Evolutionary conservation across 2,113 vertebrate genomes (phyloP).

Genomic region (Gadus chalcogrammus): DNA sequence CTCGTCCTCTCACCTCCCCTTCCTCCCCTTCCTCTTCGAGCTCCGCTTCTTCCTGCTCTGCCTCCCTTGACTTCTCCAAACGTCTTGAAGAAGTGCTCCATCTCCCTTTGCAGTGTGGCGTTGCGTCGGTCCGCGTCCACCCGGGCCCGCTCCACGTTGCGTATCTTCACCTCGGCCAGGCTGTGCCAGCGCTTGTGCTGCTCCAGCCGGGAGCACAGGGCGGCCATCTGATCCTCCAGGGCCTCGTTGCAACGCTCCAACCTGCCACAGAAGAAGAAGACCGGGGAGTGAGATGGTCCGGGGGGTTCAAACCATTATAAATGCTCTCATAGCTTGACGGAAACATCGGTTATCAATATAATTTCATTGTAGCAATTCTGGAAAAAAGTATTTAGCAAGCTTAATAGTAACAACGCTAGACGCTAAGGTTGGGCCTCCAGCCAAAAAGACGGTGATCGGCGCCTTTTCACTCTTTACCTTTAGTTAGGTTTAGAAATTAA

Average conservation of each 20-base stretch:
- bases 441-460: too few relatives aligned
- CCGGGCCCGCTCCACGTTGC: slow-evolving; percentile 71
- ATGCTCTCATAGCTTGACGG: neutral
- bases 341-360: neutral
- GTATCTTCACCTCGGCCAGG: slow-evolving; percentile 70
- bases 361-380: neutral
- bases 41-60: slow-evolving; percentile 38
- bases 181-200: slow-evolving; percentile 69
- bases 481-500: too few relatives aligned
- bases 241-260: slow-evolving; percentile 74
- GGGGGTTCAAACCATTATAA: neutral
- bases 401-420: too few relatives aligned
- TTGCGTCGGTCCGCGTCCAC: slow-evolving; percentile 75
- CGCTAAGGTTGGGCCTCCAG: too few relatives aligned
- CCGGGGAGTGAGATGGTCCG: too few relatives aligned
- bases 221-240: slow-evolving; percentile 67
- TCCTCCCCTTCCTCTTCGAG: slow-evolving; percentile 12
- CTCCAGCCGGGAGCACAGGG: slow-evolving; percentile 63
- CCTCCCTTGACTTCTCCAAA: slow-evolving; percentile 60
- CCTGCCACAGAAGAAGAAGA: slow-evolving; percentile 47
- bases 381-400: too few relatives aligned
- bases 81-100: slow-evolving; percentile 77
- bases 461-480: too few relatives aligned
- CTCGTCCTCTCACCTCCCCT: slow-evolving; percentile 41
- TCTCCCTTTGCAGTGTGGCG: slow-evolving; percentile 71